Conservation (phyloP, 1,140 invertebrate genomes). For the Micrasema minimum region DNA sequence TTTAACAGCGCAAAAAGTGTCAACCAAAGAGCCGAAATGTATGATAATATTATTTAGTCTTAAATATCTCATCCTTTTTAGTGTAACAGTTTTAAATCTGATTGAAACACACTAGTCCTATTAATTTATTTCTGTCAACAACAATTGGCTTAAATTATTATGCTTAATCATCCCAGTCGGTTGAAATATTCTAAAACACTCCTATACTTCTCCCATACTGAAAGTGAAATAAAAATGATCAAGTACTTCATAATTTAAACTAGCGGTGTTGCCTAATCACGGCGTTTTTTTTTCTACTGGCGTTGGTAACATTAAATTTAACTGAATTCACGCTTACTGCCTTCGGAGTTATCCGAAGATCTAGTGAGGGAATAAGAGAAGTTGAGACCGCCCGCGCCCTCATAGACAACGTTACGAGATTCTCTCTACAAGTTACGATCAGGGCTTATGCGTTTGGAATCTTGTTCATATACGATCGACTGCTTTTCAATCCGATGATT, state of each 20-base stretch:
- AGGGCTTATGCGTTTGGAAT: constrained; percentile 3
- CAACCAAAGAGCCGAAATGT: too few relatives aligned
- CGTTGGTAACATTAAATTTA: background rate
- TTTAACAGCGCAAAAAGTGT: too few relatives aligned
- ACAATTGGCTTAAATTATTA: too few relatives aligned
- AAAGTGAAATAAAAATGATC: constrained; percentile 5
- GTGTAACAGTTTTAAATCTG: too few relatives aligned
- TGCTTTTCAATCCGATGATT: constrained; percentile 19
- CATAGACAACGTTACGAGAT: background rate
- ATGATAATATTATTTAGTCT: too few relatives aligned
- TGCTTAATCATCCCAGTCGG: too few relatives aligned
- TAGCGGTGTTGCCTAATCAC: constrained; percentile 3
- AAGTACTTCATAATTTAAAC: background rate
- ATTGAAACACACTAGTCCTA: too few relatives aligned
- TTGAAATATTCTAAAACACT: too few relatives aligned
- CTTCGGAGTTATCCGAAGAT: constrained; percentile 11
- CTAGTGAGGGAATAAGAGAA: background rate
- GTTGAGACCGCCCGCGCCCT: constrained; percentile 4
- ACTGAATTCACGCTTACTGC: background rate
- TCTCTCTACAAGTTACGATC: constrained; percentile 1
- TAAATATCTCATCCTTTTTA: too few relatives aligned
- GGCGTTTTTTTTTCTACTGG: too few relatives aligned
- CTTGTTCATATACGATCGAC: constrained; percentile 7
- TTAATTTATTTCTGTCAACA: too few relatives aligned
- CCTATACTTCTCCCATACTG: background rate